phyloP scores from a whole-genome alignment of 2,797 vertebrate species.

The Antrozous pallidus region DNA sequence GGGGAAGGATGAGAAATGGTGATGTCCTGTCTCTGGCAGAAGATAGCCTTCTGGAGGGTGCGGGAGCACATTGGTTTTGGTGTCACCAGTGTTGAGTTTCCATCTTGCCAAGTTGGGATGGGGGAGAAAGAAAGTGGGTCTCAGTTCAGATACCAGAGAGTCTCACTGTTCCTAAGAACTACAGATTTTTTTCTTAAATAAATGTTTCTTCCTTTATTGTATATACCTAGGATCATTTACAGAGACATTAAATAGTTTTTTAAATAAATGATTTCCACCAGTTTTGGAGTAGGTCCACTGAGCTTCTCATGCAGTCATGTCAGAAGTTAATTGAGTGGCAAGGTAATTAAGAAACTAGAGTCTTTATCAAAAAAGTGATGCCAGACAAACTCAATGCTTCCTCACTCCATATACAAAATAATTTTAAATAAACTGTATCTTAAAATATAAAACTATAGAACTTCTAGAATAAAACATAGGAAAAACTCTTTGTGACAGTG shows the following conservation, averaged over 20 bases:
- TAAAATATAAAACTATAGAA: conserved; percentile 21
- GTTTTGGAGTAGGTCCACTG: background rate
- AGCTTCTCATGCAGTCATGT: background rate
- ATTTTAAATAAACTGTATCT: background rate
- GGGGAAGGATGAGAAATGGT: background rate
- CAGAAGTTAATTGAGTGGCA: background rate
- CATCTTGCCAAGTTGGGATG: background rate
- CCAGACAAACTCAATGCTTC: background rate
- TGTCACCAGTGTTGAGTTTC: background rate
- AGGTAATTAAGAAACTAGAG: background rate
- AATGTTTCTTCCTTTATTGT: background rate
- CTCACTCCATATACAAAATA: background rate
- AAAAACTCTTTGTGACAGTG: background rate
- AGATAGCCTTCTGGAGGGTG: background rate
- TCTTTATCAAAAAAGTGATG: background rate
- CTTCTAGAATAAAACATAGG: conserved; percentile 12
- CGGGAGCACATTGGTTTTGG: background rate
- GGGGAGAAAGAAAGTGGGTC: background rate
- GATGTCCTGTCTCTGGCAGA: background rate
- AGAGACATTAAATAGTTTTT: background rate
- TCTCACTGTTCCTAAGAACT: background rate
- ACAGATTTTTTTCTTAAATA: background rate
- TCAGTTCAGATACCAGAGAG: background rate
- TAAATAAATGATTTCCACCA: background rate
- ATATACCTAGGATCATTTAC: background rate